Evolutionary conservation across 2,113 vertebrate species (phyloP).

Genomic region (Nothoprocta pentlandii): DNA sequence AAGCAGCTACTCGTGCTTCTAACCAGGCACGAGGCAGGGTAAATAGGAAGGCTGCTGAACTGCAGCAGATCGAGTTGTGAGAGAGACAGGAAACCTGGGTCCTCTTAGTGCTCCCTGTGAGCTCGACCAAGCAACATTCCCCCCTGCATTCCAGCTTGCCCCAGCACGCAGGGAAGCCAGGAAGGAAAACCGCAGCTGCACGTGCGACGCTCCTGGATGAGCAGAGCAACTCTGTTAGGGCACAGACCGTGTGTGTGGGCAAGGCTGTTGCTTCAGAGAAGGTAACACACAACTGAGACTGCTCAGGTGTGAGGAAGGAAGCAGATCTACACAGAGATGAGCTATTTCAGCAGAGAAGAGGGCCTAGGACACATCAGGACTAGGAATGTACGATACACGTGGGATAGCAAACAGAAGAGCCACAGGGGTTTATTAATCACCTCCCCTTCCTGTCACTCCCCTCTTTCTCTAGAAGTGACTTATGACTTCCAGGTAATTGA

Average conservation of each 20-base stretch:
- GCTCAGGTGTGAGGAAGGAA: background rate
- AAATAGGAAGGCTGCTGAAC: background rate
- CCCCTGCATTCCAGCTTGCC: background rate
- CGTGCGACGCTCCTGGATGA: fast-evolving
- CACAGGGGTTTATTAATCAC: background rate
- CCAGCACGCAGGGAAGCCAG: background rate
- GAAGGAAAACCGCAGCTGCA: background rate
- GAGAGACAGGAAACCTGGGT: conserved; percentile 13
- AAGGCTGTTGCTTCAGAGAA: background rate
- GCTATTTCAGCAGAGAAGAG: background rate
- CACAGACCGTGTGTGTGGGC: fast-evolving
- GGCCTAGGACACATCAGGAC: background rate
- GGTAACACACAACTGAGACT: background rate
- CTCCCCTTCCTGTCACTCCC: background rate
- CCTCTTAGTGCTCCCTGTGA: background rate
- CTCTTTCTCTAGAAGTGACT: conserved; percentile 25
- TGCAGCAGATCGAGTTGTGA: background rate
- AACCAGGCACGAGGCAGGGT: background rate
- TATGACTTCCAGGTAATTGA: conserved; percentile 43
- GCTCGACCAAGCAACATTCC: background rate
- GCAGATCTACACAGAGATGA: background rate
- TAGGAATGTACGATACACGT: background rate
- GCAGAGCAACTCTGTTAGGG: background rate
- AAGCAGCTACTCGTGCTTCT: background rate
- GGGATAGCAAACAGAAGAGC: background rate